A percentile compares a stretch with the other conserved stretches of the same genome.
Conservation (phyloP, 2,797 vertebrate genomes). For the Pampus argenteus region DNA sequence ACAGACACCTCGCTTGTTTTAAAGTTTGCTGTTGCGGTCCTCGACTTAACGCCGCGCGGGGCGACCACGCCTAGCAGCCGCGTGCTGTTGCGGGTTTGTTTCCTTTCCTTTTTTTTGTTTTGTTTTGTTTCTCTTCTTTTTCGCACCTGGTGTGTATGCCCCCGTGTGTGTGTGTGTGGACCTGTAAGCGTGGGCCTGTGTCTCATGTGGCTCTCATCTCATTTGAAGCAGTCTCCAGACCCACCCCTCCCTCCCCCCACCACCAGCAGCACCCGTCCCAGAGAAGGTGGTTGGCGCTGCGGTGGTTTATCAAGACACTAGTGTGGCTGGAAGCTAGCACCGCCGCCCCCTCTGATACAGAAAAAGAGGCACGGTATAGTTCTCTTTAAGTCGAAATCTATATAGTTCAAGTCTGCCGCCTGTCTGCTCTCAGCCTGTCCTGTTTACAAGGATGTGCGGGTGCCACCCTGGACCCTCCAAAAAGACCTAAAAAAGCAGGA, state of each 20-base stretch:
- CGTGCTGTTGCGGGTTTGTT: neutral
- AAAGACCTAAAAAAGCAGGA: constrained; percentile 42
- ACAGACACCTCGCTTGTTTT: constrained; percentile 57
- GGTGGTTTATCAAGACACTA: constrained; percentile 72
- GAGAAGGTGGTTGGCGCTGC: constrained; percentile 67
- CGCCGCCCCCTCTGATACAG: constrained; percentile 46
- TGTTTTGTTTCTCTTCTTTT: neutral
- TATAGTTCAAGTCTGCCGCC: constrained; percentile 60
- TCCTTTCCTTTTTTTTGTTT: too few species aligned
- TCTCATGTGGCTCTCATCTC: constrained; percentile 72
- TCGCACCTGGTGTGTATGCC: constrained; percentile 32
- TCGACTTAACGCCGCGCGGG: constrained; percentile 33
- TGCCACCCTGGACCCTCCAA: constrained; percentile 58
- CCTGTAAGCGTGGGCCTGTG: constrained; percentile 64
- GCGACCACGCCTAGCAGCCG: constrained; percentile 20
- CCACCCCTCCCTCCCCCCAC: neutral
- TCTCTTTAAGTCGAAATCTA: constrained; percentile 65
- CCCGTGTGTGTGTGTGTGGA: constrained; percentile 43
- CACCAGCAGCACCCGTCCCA: constrained; percentile 50
- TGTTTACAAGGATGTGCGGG: constrained; percentile 47
- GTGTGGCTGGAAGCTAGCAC: constrained; percentile 70
- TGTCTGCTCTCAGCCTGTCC: constrained; percentile 56
- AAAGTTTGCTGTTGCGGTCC: constrained; percentile 27
- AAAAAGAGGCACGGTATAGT: constrained; percentile 66
- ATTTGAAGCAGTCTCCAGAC: constrained; percentile 65